Evolutionary conservation across 2,113 vertebrate species (phyloP), one percentile per base, ranked within the genome.

Genomic region (Actinemys pallida): DNA sequence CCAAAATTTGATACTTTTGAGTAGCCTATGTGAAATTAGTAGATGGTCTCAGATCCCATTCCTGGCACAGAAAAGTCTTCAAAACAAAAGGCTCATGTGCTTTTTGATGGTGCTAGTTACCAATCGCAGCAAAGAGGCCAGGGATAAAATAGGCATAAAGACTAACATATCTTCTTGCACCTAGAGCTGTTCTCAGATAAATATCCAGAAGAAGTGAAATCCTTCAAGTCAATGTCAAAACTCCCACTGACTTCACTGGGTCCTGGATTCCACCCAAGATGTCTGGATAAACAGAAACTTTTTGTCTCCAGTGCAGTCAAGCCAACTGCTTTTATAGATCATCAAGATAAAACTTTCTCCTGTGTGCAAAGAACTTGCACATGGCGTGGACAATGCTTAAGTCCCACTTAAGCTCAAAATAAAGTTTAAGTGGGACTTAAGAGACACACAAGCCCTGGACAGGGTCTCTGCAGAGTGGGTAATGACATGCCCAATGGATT

Each of bases 251-350:
- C 29, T 35, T 35, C 39, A 27, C n/a, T 45, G 72, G 12, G 65
- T 76, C 65, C 84, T 52, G 25, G 6, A 92, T 88, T 86, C 81
- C 25, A 93, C 90, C 94, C 82, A 88, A 85, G 93, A 80, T 84
- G 96, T 52, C 81, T 83, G 65, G 50, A 57, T 92, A 94, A 97
- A 95, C 20, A 88, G 95, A 95, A 96, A 14, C 11, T 11, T 6
- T 91, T n/a, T 39, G 52, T 84, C 93, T 93, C 76, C 0, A 1
- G 88, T 96, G 96, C 84, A 92, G 95, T 93, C 94, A 95, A 92
- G 24, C 69, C 89, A 96, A 76, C 4, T 52, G 79, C 93, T 93
- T 94, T 54, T 29, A 39, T 83, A 96, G 92, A 95, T 76, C 75
- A 24, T 24, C 0, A 1, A 93, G 81, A 91, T 93, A 84, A 95